Conservation (phyloP, 2,113 vertebrate genomes). For the Nibea albiflora region DNA sequence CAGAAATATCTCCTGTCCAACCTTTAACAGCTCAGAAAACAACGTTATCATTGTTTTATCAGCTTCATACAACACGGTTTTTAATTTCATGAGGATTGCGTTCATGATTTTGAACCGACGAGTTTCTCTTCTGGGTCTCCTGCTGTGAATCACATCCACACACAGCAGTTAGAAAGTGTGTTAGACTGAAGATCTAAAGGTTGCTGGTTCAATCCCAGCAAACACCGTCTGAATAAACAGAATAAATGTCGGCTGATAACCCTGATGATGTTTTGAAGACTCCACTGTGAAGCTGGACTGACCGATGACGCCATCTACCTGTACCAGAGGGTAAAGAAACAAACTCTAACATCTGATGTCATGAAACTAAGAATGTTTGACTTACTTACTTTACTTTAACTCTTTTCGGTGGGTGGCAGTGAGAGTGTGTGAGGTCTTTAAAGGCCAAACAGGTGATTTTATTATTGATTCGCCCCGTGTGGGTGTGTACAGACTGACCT, state of each 20-base stretch:
- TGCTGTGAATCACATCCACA: too few relatives aligned
- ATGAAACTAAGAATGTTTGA: neutral
- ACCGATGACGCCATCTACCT: conserved; percentile 85
- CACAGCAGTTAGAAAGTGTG: too few relatives aligned
- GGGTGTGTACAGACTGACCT: neutral
- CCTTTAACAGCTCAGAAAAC: neutral
- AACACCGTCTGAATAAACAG: too few relatives aligned
- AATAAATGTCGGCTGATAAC: too few relatives aligned
- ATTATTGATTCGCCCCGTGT: neutral
- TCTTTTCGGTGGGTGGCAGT: conserved; percentile 83
- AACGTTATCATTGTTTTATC: neutral
- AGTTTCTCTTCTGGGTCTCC: too few relatives aligned
- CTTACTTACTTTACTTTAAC: neutral
- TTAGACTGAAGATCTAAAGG: too few relatives aligned
- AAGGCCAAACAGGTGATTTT: neutral
- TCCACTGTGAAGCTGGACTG: conserved; percentile 89
- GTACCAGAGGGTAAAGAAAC: conserved; percentile 87
- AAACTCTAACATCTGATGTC: conserved; percentile 36
- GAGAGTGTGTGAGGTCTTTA: conserved; percentile 57
- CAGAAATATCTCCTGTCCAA: too few relatives aligned
- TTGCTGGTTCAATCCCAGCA: too few relatives aligned
- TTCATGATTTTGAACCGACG: too few relatives aligned
- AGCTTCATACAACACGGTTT: too few relatives aligned
- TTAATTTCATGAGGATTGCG: too few relatives aligned
- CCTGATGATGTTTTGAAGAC: conserved; percentile 87